Evolutionary conservation across 2,113 vertebrate genomes (phyloP), one percentile per base, ranked within the genome.

Genomic region (Myodes glareolus): DNA sequence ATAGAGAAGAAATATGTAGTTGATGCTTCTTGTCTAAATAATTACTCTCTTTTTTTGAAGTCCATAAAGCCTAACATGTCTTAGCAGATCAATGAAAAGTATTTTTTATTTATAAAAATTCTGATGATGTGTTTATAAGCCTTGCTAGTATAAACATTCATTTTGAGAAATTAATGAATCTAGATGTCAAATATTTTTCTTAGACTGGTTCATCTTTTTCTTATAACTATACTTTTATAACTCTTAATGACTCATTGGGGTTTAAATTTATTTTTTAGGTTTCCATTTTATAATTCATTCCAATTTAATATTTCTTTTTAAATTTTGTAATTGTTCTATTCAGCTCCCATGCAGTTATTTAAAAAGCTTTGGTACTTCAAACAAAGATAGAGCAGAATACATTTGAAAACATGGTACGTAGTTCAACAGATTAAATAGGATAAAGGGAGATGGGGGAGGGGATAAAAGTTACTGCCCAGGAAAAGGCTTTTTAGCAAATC

Each of bases 361-460:
- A 3, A 92, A 92, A 96, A 90, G 81, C 58, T 17, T 86, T 42
- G 42, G 7, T 65, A 84, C 91, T 96, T 94, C 25, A 92, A 84
- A 77, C 91, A 78, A 97, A 97, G 84, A 76, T 27, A 85, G 19
- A 95, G 27, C 42, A 77, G 31, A 94, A 81, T 11, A 88, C 21
- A 80, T 76, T 96, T 92, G 80, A 94, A 96, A 96, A 95, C 91
- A 93, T 27, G 29, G 88, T 76, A 95, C 25, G 25, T 87, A 61
- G 89, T 95, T 91, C 95, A 97, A 94, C 94, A 97, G 94, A 97
- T 98, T 97, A 97, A 95, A 96, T 96, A 31, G 81, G 81, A 80
- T 94, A 97, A 96, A 91, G 81, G 84, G 96, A 61, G 31, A 63
- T 82, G n/a, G 78, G 39, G n/a, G 96, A 11, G 6, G 88, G 92